A percentile compares a stretch with the other conserved stretches of the same genome.
Conservation (phyloP, 1,140 invertebrate genomes). For the Nylanderia fulva region DNA sequence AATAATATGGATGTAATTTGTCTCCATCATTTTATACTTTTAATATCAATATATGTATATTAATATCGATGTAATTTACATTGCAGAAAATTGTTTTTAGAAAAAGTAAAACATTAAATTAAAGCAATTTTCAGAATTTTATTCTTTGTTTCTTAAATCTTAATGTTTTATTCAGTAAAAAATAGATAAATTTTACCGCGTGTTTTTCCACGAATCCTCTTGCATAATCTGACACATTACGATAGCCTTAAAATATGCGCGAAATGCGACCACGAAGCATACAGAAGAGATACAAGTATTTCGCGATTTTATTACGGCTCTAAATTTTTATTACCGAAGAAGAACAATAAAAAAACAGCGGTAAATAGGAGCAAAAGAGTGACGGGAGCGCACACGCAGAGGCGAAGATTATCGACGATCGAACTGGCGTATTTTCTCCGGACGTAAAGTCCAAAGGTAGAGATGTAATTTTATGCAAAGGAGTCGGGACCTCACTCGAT, state of each 20-base stretch:
- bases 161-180: neutral
- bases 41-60: neutral
- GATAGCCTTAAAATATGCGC: slow-evolving; percentile 13
- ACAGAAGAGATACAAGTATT: neutral
- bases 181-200: neutral
- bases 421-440: slow-evolving; percentile 64
- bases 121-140: neutral
- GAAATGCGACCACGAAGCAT: neutral
- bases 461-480: slow-evolving; percentile 75
- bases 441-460: slow-evolving; percentile 66
- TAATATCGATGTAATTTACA: no score
- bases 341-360: slow-evolving; percentile 63
- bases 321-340: slow-evolving; percentile 38
- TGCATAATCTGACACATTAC: neutral
- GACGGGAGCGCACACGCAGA: slow-evolving; percentile 51
- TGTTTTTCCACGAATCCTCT: slow-evolving; percentile 9
- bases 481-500: slow-evolving; percentile 58
- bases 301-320: slow-evolving; percentile 10
- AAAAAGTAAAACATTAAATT: neutral
- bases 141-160: neutral
- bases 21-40: no score
- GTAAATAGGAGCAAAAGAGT: slow-evolving; percentile 34
- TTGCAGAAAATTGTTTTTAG: neutral
- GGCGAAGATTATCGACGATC: slow-evolving; percentile 51
- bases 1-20: no score